These are phyloP conservation scores for Eulemur albifrons DNA, from an alignment of 2,797 vertebrate genomes.

Conservation along the genomic window DNA sequence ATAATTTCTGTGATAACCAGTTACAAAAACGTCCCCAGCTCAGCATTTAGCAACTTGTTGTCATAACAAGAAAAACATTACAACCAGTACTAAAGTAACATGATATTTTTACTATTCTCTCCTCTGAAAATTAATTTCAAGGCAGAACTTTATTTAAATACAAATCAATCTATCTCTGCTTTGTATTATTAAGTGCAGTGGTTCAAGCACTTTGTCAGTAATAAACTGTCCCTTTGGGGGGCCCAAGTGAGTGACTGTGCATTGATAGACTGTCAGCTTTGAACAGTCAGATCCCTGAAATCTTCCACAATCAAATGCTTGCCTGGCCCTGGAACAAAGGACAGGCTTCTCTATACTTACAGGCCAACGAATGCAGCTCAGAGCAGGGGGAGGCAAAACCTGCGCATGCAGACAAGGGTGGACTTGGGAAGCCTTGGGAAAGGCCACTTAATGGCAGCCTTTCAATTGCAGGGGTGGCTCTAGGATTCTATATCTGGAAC, in stretches of 20 bases:
- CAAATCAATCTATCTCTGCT: constrained; percentile 24
- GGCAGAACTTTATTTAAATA: constrained; percentile 35
- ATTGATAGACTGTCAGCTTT: constrained; percentile 58
- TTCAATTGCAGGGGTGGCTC: constrained; percentile 54
- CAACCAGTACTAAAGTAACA: constrained; percentile 19
- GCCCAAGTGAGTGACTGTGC: neutral
- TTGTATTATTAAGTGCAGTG: constrained; percentile 1
- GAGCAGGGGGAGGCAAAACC: neutral
- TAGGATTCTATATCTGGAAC: constrained; percentile 61
- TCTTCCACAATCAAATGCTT: constrained; percentile 60
- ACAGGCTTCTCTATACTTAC: constrained; percentile 56
- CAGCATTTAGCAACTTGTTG: constrained; percentile 52
- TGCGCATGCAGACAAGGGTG: neutral
- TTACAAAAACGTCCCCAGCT: constrained; percentile 65
- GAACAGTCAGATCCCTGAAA: constrained; percentile 53
- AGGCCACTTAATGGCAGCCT: neutral
- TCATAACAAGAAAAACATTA: constrained; percentile 51
- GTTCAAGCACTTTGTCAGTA: constrained; percentile 23
- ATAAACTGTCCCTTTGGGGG: neutral
- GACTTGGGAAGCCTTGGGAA: neutral
- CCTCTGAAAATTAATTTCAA: constrained; percentile 56
- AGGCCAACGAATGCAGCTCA: neutral
- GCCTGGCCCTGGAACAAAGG: constrained; percentile 68
- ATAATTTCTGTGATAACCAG: constrained; percentile 74
- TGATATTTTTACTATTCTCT: constrained; percentile 32